Base-by-base conservation (phyloP, 2,797 vertebrate genomes). In the Tarsius wallacei region DNA sequence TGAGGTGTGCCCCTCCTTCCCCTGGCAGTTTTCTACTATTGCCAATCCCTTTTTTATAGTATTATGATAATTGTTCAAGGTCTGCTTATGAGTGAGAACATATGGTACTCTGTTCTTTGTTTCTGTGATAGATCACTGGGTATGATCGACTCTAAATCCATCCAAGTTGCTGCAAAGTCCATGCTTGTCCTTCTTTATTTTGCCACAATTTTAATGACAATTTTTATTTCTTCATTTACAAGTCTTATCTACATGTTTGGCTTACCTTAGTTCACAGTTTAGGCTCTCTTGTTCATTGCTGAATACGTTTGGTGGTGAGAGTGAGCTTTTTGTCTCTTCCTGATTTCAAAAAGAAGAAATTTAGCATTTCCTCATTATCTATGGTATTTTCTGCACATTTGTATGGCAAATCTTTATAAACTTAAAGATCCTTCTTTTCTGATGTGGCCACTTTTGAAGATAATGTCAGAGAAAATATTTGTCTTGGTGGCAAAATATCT, bases 281-380 rank as follows among this genome's bases (percentile, higher is more conserved):
- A 33, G n/a, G 9, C 31, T 68, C 66, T 68, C 31, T 68, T 33
- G 16, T 68, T 21, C 66, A 21, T 17, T 68, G 66, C 66, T 68
- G 31, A 33, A 68, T 68, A 68, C 3, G 11, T 68, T 68, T 33
- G 9, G 16, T 33, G 9, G 16, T 68, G n/a, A 68, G 66, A 68
- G 8, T 68, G 9, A 7, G n/a, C 33, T 68, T 68, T n/a, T 68
- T 68, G 33, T 68, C 66, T 68, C n/a, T 68, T 68, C 17, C 22
- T 76, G 61, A 68, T 70, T 90, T 93, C 42, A 64, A 70, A 82
- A 17, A 76, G 59, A 92, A 80, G 11, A 76, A 70, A 78, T 80
- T 92, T 78, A 24, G 59, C 47, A 17, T 94, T 76, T 70, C 15
- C 28, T 76, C 42, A 81, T 82, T 76, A 22, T 81, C 33, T 85